Percentiles rank a stretch among this genome's conserved stretches.
These are phyloP conservation scores for Rotaria sp. DNA, from an alignment of 2,888 invertebrate genomes.

Conservation along the genomic window DNA sequence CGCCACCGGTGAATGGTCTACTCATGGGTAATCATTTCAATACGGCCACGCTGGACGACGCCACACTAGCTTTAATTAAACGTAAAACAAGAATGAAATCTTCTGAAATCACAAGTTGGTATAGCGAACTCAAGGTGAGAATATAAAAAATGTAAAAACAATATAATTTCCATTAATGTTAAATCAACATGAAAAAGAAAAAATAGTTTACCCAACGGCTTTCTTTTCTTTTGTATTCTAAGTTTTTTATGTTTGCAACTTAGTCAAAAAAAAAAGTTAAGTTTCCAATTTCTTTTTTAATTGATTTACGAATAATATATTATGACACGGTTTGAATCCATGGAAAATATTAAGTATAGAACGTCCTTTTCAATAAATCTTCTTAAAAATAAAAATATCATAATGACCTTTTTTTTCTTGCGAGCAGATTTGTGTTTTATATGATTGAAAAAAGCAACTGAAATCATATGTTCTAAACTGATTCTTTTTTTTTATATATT, in stretches of 20 bases:
- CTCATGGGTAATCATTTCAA: background rate
- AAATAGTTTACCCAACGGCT: background rate
- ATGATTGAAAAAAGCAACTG: too few species aligned
- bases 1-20: background rate
- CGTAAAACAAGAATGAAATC: slow-evolving; percentile 21
- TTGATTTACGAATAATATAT: background rate
- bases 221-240: background rate
- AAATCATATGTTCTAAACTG: background rate
- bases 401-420: too few species aligned
- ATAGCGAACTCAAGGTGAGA: background rate
- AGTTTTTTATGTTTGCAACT: too few species aligned
- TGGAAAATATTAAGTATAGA: background rate
- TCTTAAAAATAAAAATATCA: background rate
- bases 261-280: background rate
- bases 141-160: background rate
- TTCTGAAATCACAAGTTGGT: background rate
- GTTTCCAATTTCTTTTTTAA: background rate
- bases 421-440: background rate
- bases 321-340: background rate
- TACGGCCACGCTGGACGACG: slow-evolving; percentile 13
- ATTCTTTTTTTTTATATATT: background rate
- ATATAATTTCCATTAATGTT: background rate
- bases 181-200: background rate
- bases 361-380: background rate
- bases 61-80: background rate